A percentile compares a stretch with the other conserved stretches of the same genome.
These are phyloP conservation scores for Acanthornis magna DNA, from an alignment of 2,797 vertebrate species.

Conservation along the genomic window DNA sequence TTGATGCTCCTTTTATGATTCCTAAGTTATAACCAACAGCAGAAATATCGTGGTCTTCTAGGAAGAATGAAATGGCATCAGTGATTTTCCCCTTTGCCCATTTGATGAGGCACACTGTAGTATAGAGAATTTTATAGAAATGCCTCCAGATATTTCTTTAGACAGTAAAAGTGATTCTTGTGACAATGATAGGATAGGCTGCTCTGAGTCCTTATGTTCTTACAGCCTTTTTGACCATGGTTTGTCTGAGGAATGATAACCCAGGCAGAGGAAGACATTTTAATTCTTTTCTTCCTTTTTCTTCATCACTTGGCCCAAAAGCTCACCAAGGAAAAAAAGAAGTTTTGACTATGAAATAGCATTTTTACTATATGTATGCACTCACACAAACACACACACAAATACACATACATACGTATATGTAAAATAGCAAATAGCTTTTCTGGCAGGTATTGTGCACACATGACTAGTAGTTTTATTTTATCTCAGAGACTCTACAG, in stretches of 20 bases:
- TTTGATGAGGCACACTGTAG: not conserved
- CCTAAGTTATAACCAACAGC: not conserved
- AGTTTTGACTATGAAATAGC: not conserved
- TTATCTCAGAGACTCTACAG: not conserved
- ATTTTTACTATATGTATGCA: not conserved
- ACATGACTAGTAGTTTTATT: not conserved
- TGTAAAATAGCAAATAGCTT: not conserved
- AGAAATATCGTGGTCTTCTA: not conserved
- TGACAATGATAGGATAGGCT: not conserved
- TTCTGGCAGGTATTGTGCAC: not conserved
- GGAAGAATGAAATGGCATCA: not conserved
- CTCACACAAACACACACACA: not conserved
- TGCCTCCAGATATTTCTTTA: not conserved
- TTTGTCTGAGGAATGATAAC: not conserved
- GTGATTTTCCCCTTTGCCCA: not conserved
- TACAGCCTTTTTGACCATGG: not conserved
- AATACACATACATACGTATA: not conserved
- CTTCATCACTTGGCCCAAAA: not conserved
- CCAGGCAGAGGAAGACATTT: not conserved
- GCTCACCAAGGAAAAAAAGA: not conserved
- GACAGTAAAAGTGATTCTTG: not conserved
- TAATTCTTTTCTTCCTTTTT: not conserved
- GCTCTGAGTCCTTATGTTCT: not conserved
- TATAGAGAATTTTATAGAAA: not conserved
- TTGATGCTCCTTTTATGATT: not conserved